Conservation (phyloP, 1,140 invertebrate species). For the Drosophila sproati region DNA sequence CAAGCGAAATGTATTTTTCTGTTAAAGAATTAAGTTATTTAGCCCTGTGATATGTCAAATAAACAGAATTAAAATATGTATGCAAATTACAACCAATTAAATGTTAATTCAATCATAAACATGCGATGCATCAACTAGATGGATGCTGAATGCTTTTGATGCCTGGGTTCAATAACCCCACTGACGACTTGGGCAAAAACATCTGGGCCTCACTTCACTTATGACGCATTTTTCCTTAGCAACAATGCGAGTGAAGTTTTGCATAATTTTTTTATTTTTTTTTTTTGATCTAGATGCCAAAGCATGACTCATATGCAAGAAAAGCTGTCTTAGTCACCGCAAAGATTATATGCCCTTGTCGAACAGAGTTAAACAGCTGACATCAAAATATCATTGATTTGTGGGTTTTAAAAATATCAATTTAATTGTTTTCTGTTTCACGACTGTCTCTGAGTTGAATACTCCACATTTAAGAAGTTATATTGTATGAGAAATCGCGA, state of each 20-base stretch:
- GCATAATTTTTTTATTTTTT: too few relatives aligned
- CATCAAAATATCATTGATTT: too few relatives aligned
- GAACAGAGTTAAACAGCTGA: too few relatives aligned
- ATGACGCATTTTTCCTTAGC: neutral
- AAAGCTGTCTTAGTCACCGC: too few relatives aligned
- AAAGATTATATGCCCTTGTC: too few relatives aligned
- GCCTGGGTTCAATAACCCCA: neutral
- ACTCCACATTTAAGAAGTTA: too few relatives aligned
- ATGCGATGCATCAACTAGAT: neutral
- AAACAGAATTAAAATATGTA: constrained; percentile 65
- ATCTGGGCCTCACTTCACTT: neutral
- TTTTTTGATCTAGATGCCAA: too few relatives aligned
- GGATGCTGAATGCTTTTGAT: neutral
- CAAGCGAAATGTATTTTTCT: constrained; percentile 55
- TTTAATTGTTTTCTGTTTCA: too few relatives aligned
- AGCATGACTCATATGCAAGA: too few relatives aligned
- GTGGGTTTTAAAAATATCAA: too few relatives aligned
- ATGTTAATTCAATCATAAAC: neutral
- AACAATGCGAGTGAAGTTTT: neutral
- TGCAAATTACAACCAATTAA: constrained; percentile 15
- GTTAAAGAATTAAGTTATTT: constrained; percentile 78
- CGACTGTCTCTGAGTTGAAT: too few relatives aligned
- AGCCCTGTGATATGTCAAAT: constrained; percentile 84
- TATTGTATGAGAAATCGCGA: too few relatives aligned
- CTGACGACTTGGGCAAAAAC: neutral